Conservation (phyloP, 2,797 vertebrate genomes). For the Sebastes vulpes region DNA sequence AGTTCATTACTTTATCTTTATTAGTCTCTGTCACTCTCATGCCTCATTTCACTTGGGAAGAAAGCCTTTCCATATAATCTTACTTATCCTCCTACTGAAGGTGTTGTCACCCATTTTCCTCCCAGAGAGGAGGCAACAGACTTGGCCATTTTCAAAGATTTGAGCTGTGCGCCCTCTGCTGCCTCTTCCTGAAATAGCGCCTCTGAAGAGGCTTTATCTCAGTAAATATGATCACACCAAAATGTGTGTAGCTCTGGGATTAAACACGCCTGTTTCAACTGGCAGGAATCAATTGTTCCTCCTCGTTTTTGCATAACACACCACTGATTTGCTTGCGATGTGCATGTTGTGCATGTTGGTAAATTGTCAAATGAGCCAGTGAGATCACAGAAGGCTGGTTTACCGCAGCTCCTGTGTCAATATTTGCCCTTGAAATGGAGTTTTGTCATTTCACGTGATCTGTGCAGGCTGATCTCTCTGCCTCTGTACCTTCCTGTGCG, state of each 20-base stretch:
- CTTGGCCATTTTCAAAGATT: conserved; percentile 14
- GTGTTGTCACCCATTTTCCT: background rate
- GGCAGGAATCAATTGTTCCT: background rate
- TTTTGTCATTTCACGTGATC: conserved; percentile 4
- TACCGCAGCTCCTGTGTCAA: background rate
- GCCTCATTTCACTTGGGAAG: background rate
- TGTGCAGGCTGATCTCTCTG: background rate
- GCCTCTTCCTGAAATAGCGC: background rate
- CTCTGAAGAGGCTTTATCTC: background rate
- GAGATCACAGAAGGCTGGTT: background rate
- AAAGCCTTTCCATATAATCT: background rate
- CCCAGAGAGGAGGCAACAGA: background rate
- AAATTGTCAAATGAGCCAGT: background rate
- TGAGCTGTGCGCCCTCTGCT: conserved; percentile 53
- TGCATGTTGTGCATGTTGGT: conserved; percentile 10
- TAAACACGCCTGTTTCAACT: background rate
- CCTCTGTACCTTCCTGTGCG: background rate
- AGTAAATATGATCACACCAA: background rate
- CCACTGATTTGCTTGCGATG: background rate
- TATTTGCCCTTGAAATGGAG: conserved; percentile 13
- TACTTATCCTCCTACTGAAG: background rate
- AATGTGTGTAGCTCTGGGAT: background rate
- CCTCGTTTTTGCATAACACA: background rate
- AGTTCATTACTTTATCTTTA: background rate
- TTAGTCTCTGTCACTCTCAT: background rate